Conservation (phyloP, 1,140 invertebrate genomes). For the Tachypleus tridentatus region DNA sequence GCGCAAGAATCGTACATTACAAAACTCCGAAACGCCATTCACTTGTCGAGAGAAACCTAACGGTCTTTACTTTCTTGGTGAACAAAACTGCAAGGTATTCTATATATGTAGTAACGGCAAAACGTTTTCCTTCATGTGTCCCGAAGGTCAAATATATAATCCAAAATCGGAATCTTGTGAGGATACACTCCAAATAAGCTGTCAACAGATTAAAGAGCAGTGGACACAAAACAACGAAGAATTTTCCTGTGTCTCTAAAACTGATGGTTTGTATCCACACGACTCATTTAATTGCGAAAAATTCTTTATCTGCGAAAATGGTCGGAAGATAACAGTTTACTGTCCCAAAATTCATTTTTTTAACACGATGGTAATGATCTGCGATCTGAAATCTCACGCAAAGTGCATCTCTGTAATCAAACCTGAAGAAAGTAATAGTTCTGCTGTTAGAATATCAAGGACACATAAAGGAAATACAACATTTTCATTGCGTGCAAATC, state of each 20-base stretch:
- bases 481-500: too few species aligned
- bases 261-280: constrained; percentile 18
- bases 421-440: too few species aligned
- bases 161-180: too few species aligned
- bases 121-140: constrained; percentile 11
- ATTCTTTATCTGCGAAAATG: constrained; percentile 18
- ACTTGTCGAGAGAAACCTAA: too few species aligned
- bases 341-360: constrained; percentile 3
- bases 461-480: too few species aligned
- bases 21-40: not conserved
- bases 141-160: constrained; percentile 2
- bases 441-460: too few species aligned
- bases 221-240: not conserved
- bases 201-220: not conserved
- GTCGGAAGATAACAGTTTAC: constrained; percentile 10
- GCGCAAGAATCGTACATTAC: constrained; percentile 4
- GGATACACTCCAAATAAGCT: not conserved
- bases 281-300: constrained; percentile 7
- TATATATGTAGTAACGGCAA: constrained; percentile 13
- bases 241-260: constrained; percentile 8
- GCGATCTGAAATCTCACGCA: too few species aligned
- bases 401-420: too few species aligned
- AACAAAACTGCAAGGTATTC: constrained; percentile 8
- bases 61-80: too few species aligned
- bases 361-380: too few species aligned